phyloP scores from a whole-genome alignment of 2,797 vertebrate genomes.

The Xyrichtys novacula region DNA sequence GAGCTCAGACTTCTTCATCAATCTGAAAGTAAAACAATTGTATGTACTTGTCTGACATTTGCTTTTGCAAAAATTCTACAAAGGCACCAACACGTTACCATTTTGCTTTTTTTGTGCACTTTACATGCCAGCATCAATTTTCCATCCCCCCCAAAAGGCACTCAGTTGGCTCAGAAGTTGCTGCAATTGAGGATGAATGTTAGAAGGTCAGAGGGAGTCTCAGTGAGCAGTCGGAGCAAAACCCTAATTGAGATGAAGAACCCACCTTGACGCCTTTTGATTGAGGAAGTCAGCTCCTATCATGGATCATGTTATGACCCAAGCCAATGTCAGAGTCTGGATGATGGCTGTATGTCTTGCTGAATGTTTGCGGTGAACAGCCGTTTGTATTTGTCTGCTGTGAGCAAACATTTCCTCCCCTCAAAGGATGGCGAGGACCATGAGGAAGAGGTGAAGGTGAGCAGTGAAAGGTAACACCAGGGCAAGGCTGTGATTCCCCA shows the following conservation, averaged over 20 bases:
- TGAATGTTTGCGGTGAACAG: neutral
- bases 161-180: conserved; percentile 2
- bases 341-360: conserved; percentile 11
- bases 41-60: neutral
- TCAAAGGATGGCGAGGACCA: conserved; percentile 6
- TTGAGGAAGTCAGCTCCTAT: neutral
- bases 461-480: conserved; percentile 2
- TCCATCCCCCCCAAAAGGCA: too few relatives aligned
- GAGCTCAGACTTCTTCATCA: neutral
- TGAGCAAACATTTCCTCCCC: conserved; percentile 32
- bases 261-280: neutral
- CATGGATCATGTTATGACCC: neutral
- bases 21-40: neutral
- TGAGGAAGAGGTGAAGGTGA: conserved; percentile 31
- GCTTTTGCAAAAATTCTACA: neutral
- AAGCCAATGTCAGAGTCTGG: neutral
- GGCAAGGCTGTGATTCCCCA: conserved; percentile 22
- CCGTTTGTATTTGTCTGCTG: conserved; percentile 15
- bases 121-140: too few relatives aligned
- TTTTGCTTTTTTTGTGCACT: too few relatives aligned
- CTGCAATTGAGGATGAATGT: neutral
- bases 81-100: too few relatives aligned
- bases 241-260: neutral
- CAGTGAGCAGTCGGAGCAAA: neutral
- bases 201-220: neutral